phyloP scores from a whole-genome alignment of 30 jellyfish, hydroid and myxozoan species.

The Turritopsis dohrnii region DNA sequence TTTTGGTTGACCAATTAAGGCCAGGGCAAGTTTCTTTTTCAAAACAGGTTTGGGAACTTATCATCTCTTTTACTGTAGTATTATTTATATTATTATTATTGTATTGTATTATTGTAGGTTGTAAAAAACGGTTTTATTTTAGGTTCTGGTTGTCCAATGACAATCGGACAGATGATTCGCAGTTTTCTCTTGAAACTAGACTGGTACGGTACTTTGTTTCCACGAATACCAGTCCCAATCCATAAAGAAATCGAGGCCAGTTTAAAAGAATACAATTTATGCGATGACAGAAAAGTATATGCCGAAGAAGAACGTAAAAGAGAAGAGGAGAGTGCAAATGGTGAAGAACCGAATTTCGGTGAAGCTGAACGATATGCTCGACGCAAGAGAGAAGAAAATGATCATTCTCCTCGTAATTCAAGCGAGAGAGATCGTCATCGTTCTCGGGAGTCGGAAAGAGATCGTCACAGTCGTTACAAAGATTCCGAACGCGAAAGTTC shows the following conservation, averaged over 20 bases:
- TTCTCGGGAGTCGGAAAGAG: slow-evolving; percentile 11
- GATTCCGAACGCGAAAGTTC: slow-evolving; percentile 5
- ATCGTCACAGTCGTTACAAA: slow-evolving; percentile 24
- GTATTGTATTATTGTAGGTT: no score
- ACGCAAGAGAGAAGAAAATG: slow-evolving; percentile 41
- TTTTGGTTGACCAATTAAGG: no score
- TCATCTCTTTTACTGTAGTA: no score
- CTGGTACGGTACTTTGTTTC: slow-evolving; percentile 94
- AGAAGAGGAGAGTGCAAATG: slow-evolving; percentile 7
- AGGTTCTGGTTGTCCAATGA: slow-evolving; percentile 88
- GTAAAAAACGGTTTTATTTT: no score
- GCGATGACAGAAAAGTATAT: slow-evolving; percentile 73
- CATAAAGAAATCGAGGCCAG: slow-evolving; percentile 67
- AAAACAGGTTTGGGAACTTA: no score
- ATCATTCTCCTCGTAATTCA: slow-evolving; percentile 6
- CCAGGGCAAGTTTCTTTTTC: no score
- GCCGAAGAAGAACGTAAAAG: slow-evolving; percentile 52
- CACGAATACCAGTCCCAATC: slow-evolving; percentile 90
- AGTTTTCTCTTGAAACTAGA: slow-evolving; percentile 69
- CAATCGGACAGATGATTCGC: slow-evolving; percentile 84
- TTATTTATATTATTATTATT: no score
- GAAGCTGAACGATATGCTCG: slow-evolving; percentile 67
- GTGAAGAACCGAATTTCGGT: slow-evolving; percentile 31
- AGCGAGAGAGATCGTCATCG: slow-evolving; percentile 23
- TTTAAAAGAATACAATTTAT: slow-evolving; percentile 44